phyloP scores from a whole-genome alignment of 2,113 vertebrate species.

The Microcebus ravelobensis region DNA sequence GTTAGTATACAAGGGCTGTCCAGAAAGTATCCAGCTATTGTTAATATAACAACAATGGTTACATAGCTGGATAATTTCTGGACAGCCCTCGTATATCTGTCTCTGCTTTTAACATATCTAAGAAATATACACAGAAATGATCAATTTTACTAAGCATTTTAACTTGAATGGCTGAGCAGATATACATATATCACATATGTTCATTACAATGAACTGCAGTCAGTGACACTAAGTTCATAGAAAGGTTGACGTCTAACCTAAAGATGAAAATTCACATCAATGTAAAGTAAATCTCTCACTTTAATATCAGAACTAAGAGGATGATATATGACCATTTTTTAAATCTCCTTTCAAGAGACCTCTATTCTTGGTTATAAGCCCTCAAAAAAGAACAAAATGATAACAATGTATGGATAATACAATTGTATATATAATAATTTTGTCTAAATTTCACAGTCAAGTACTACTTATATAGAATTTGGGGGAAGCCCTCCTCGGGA shows the following conservation, averaged over 20 bases:
- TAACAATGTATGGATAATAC: neutral
- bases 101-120: neutral
- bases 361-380: neutral
- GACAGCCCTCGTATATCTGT: no score
- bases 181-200: neutral
- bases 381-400: neutral
- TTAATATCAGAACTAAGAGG: slow-evolving; percentile 6
- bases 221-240: neutral
- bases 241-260: neutral
- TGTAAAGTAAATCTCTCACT: neutral
- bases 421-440: slow-evolving; percentile 17
- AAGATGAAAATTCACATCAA: neutral
- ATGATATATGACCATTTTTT: neutral
- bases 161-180: neutral
- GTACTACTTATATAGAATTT: neutral
- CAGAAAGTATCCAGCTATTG: no score
- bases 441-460: slow-evolving; percentile 35
- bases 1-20: no score
- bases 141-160: neutral
- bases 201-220: neutral
- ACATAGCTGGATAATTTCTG: no score
- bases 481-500: neutral
- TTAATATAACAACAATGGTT: no score
- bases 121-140: neutral
- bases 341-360: neutral